phyloP scores from a whole-genome alignment of 2,797 vertebrate genomes.

The Salarias fasciatus region DNA sequence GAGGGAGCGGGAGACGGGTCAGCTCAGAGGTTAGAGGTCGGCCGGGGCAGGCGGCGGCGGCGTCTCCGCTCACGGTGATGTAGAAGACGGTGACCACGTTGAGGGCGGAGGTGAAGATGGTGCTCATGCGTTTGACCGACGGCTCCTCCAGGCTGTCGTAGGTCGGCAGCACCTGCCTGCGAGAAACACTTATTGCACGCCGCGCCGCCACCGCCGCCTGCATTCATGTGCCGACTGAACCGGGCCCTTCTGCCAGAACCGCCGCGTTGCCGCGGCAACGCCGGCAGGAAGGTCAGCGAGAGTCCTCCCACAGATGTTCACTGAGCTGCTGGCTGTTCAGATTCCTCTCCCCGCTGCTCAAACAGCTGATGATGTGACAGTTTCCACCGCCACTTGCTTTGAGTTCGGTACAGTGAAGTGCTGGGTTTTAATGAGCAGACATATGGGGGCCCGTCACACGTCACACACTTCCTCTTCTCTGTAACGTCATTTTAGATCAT shows the following conservation, averaged over 20 bases:
- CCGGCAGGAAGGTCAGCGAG: not conserved
- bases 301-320: constrained; percentile 1
- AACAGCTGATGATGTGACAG: constrained; percentile 35
- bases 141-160: constrained; percentile 98
- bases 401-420: constrained; percentile 29
- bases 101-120: constrained; percentile 95
- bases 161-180: constrained; percentile 96
- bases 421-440: constrained; percentile 47
- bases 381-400: constrained; percentile 20
- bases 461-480: constrained; percentile 1
- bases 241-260: not conserved
- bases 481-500: not conserved
- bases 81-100: constrained; percentile 98
- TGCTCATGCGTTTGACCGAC: constrained; percentile 98
- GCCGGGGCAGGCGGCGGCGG: no score
- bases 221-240: constrained; percentile 42
- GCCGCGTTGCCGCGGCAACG: not conserved
- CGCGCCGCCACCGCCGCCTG: constrained; percentile 7
- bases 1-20: not conserved
- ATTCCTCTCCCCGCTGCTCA: not conserved
- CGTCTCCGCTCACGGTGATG: constrained; percentile 94
- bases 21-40: no score
- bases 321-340: constrained; percentile 1
- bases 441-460: constrained; percentile 46
- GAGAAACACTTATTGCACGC: constrained; percentile 6